Conservation (phyloP, 2,113 vertebrate species). For the Pseudopipra pipra region DNA sequence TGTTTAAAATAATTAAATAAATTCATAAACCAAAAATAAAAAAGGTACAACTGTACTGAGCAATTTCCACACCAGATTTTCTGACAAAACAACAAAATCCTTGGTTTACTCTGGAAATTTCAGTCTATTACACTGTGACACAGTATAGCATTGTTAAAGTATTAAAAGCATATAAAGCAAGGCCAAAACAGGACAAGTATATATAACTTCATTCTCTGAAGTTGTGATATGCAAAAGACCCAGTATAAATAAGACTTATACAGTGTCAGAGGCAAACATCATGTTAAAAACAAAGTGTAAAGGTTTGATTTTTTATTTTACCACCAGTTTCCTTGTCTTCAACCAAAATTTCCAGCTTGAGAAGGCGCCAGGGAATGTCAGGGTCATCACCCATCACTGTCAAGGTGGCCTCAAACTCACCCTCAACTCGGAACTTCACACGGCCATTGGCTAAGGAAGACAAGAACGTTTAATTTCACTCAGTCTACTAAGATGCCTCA, state of each 20-base stretch:
- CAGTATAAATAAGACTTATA: background rate
- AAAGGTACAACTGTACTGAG: rapidly evolving
- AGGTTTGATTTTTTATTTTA: constrained; percentile 56
- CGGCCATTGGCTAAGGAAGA: constrained; percentile 88
- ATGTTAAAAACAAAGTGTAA: background rate
- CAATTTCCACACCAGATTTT: background rate
- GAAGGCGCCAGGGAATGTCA: constrained; percentile 95
- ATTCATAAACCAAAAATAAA: background rate
- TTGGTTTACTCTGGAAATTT: background rate
- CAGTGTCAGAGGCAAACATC: background rate
- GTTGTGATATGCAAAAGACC: background rate
- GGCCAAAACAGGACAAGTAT: background rate
- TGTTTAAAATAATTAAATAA: background rate
- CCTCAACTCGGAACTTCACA: constrained; percentile 96
- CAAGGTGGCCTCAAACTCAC: constrained; percentile 97
- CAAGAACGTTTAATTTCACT: background rate
- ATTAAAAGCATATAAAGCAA: background rate
- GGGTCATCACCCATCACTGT: constrained; percentile 99
- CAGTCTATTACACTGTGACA: background rate
- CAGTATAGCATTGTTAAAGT: background rate
- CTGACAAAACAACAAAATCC: background rate
- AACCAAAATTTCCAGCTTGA: constrained; percentile 96
- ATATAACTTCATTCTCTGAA: background rate
- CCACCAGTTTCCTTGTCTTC: constrained; percentile 99
- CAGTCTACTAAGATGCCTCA: background rate